Evolutionary conservation across 2,113 vertebrate genomes (phyloP), one percentile per base, ranked within the genome.

Genomic region (Apteryx mantelli): DNA sequence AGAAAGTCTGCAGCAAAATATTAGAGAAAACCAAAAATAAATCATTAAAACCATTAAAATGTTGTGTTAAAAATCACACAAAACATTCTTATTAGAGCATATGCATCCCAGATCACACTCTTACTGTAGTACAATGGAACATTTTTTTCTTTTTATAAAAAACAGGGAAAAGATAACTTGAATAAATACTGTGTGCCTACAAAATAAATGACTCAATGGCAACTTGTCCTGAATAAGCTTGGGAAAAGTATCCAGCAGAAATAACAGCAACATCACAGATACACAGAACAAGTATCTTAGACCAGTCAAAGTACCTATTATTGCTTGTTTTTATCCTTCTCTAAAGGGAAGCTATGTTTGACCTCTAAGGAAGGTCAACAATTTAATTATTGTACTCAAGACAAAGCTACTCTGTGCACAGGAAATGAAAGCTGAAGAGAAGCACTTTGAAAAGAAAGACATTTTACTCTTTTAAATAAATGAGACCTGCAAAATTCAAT

Each of bases 311-410:
- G 96, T 97, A 97, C 95, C 96, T 92, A 86, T 95, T 97, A 97
- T 96, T 97, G 93, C 96, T 96, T 91, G 95, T 96, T 98, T 98
- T 98, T 96, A 96, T 98, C 97, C 98, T 97, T 94, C 93, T 98
- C 94, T 65, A 92, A 97, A 97, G 93, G 95, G 97, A 96, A 97
- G 96, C 94, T 91, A 93, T 92, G 95, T 97, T 97, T 98, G 98
- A 98, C 98, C 98, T 82, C 89, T 96, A 94, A 38, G 77, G 95
- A 97, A 98, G 97, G 95, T 97, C 91, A 97, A 97, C 93, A 95
- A 96, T 97, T 98, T 98, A 97, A 98, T 98, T 98, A 98, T 98
- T 97, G 95, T 97, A 96, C 96, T 97, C 92, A 81, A 96, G 97
- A 98, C 97, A 98, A 98, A 98, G 96, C 97, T 97, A 93, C 88